Evolutionary conservation across 1,140 invertebrate species (phyloP), one percentile per base, ranked within the genome.

Genomic region (Muscidifurax raptorellus): DNA sequence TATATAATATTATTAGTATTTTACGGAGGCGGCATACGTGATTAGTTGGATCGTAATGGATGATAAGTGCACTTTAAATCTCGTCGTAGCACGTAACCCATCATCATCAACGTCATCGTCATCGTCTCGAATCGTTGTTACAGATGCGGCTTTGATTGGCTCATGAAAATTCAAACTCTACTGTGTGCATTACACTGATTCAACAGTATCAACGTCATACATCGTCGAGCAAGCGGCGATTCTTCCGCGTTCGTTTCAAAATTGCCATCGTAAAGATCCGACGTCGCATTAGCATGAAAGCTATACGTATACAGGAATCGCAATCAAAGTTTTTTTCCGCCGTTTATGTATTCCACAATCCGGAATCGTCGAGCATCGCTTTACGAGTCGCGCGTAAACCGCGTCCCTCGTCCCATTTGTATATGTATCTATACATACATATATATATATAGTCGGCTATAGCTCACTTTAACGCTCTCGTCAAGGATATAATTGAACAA

Each of bases 401-500:
- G 18, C 52, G 36, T 5, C 52, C 18, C 18, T 52, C 47, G 4
- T 10, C 40, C 40, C 10, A 4, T 40, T 10, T 40, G 4, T 40
- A 4, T 40, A 4, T 40, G 4, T 40, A 4, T 40, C 40, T 40
- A 4, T 40, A n/a, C 40, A 40, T 10, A 40, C 40, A 40, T 10
- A 40, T 10, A 40, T 10, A 40, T 6, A 40, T 13, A 12, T 13
- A 25, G 22, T 4, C 47, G 47, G n/a, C 67, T 67, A 67, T 69
- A 1, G 2, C 18, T 7, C 66, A n/a, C 44, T 44, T 80, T 80
- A 80, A 30, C 36, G 66, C 28, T 36, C 15, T 71, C 12, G n/a
- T 69, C 6, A 71, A 71, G 40, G n/a, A 80, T 71, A 30, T 71
- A 47, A 71, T 80, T 80, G 30, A 44, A 80, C 69, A 80, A 71